phyloP scores from a whole-genome alignment of 2,797 vertebrate species.

The Darevskia mixta region DNA sequence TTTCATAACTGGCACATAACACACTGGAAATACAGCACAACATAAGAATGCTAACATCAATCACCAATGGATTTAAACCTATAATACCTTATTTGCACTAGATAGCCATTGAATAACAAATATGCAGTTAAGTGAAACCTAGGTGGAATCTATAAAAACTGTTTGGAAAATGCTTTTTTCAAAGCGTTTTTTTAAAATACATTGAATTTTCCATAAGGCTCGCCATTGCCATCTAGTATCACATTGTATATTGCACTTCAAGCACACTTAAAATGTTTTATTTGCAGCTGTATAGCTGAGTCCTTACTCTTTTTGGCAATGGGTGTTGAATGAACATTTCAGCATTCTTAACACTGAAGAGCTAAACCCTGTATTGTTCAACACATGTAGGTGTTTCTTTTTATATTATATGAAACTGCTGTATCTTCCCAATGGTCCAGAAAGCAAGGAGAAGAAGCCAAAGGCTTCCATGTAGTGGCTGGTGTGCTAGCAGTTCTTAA shows the following conservation, averaged over 20 bases:
- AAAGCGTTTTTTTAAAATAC: too few relatives aligned
- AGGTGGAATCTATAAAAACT: not conserved
- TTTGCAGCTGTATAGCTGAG: too few relatives aligned
- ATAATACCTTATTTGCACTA: not conserved
- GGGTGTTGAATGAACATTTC: too few relatives aligned
- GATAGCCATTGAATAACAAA: conserved; percentile 2
- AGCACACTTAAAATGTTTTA: too few relatives aligned
- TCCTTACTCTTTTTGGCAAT: too few relatives aligned
- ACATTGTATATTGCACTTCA: too few relatives aligned
- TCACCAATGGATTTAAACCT: not conserved
- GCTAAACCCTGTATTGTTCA: not conserved
- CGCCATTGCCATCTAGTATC: too few relatives aligned
- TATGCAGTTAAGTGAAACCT: conserved; percentile 37
- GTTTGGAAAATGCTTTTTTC: too few relatives aligned
- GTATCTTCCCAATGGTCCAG: not conserved
- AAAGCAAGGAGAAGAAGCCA: not conserved
- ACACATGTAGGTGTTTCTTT: not conserved
- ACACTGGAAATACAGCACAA: conserved; percentile 9
- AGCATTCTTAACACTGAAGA: not conserved
- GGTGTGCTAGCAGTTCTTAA: not conserved
- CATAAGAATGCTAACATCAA: not conserved
- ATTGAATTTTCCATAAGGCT: too few relatives aligned
- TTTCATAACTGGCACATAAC: conserved; percentile 46
- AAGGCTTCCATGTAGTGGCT: not conserved
- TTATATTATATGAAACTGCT: not conserved